Evolutionary conservation across 2,113 vertebrate genomes (phyloP).

Genomic region (Butastur rufipennis): DNA sequence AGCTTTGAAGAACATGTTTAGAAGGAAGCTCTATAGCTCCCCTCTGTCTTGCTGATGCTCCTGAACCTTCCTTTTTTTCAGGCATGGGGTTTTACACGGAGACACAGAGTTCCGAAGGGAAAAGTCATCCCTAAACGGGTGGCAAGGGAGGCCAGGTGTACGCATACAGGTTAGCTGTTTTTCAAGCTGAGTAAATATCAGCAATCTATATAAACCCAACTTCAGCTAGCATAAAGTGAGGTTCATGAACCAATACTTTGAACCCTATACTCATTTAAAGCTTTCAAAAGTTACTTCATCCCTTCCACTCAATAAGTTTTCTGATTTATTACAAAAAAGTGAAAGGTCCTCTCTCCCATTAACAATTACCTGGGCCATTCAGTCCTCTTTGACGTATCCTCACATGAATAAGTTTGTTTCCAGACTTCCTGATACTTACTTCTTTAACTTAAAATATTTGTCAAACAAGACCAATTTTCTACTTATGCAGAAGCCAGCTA

Average conservation of each 20-base stretch:
- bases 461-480: slow-evolving; percentile 53
- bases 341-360: background rate
- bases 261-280: background rate
- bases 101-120: background rate
- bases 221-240: background rate
- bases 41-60: background rate
- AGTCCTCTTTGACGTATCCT: background rate
- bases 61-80: background rate
- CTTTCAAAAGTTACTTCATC: background rate
- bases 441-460: slow-evolving; percentile 38
- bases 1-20: background rate
- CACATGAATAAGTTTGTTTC: slow-evolving; percentile 11
- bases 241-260: background rate
- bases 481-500: slow-evolving; percentile 24
- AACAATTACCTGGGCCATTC: background rate
- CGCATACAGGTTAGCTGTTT: background rate
- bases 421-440: background rate
- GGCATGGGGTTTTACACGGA: rapidly evolving
- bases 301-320: background rate
- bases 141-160: background rate
- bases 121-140: background rate
- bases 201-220: background rate
- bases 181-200: background rate
- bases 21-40: background rate
- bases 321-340: background rate